These are phyloP conservation scores for Unio delphinus DNA, from an alignment of 2,888 invertebrate species.

Conservation along the genomic window DNA sequence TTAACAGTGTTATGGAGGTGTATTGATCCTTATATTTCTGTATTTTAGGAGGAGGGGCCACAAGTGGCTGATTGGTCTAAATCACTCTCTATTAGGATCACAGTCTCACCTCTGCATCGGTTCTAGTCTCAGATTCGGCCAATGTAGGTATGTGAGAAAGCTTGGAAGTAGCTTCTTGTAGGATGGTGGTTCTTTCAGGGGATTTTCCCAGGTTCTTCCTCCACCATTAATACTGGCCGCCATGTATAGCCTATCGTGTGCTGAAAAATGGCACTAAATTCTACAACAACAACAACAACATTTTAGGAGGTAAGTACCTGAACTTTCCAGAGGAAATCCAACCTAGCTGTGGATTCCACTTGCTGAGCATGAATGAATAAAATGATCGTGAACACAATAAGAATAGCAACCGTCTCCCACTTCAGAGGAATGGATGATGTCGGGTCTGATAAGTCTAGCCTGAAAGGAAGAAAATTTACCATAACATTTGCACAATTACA, in stretches of 20 bases:
- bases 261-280: too few relatives aligned
- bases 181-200: too few relatives aligned
- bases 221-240: too few relatives aligned
- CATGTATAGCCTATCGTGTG: too few relatives aligned
- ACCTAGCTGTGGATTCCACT: constrained; percentile 92
- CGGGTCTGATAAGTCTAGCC: constrained; percentile 43
- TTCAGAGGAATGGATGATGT: constrained; percentile 47
- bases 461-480: constrained; percentile 25
- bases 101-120: too few relatives aligned
- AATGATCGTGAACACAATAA: constrained; percentile 84
- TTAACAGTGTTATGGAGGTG: not conserved
- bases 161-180: too few relatives aligned
- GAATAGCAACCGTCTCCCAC: constrained; percentile 66
- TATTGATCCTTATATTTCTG: too few relatives aligned
- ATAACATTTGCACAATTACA: not conserved
- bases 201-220: too few relatives aligned
- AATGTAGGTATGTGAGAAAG: too few relatives aligned
- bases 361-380: constrained; percentile 93
- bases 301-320: constrained; percentile 77
- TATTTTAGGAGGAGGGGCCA: not conserved
- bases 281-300: not conserved
- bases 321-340: constrained; percentile 97
- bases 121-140: too few relatives aligned
- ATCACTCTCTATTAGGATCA: too few relatives aligned
- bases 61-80: too few relatives aligned